Base-by-base conservation (phyloP, 2,888 invertebrate species). In the Yponomeuta cagnagella region DNA sequence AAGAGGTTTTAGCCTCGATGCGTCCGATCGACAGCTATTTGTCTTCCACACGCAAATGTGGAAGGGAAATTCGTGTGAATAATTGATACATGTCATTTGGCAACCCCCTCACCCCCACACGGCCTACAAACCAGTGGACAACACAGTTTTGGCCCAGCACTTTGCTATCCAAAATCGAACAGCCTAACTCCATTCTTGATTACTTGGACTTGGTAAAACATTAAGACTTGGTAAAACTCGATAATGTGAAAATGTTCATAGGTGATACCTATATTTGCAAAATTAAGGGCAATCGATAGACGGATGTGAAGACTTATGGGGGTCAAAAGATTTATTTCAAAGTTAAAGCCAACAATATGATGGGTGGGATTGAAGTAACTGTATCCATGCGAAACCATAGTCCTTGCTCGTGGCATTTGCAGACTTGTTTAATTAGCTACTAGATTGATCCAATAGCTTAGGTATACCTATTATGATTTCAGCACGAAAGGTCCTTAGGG, bases 61-160 rank as follows among this genome's bases (percentile, higher is more conserved):
- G 81, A 79, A 82, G 88, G 87, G 86, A 86, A 82, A 88, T 87
- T 89, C 84, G 85, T 87, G 83, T 92, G 89, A 92, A 92, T 91
- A 91, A 91, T 92, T 90, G 89, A 92, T 92, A 87, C 82, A 82
- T 90, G 90, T 92, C 90, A 89, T 92, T 92, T 91, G 91, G 90
- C 91, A 90, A 91, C 90, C 87, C 84, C 88, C 88, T 80, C 72
- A 76, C 74, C 79, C 79, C 79, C 77, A 77, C 78, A 78, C 80
- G 74, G 76, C 76, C 52, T 58, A 58, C 52, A 58, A 58, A 58
- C 52, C 8, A 12, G 15, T 58, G 52, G 12, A 58, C 73, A 74
- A 12, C 2, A 58, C 73, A 73, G 74, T 75, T 74, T 78, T 78
- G 77, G 15, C 76, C 79, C 72, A 79, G 73, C 75, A 76, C 71